These are phyloP conservation scores for Neoaliturus tenellus DNA, from an alignment of 2,888 invertebrate species.

Conservation along the genomic window DNA sequence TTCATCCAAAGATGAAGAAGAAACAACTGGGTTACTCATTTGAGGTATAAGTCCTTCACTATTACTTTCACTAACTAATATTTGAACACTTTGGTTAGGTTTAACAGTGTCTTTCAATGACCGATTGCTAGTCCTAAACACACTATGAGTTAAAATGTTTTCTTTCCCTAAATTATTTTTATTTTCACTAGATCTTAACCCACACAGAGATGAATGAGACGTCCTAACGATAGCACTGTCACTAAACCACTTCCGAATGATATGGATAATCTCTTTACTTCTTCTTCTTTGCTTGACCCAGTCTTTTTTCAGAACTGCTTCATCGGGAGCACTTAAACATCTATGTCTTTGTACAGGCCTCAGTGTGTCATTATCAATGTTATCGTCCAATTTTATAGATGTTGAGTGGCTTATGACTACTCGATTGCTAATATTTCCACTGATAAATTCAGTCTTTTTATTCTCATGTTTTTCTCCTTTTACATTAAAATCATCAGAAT, in stretches of 20 bases:
- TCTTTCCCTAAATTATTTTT: not conserved
- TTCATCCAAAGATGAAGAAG: not conserved
- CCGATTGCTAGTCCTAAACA: conserved; percentile 46
- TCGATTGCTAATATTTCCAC: conserved; percentile 28
- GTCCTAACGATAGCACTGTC: conserved; percentile 48
- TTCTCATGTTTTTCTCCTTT: not conserved
- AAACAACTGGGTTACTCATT: not conserved
- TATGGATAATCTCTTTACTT: conserved; percentile 41
- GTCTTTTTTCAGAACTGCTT: conserved; percentile 22
- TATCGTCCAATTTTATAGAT: conserved; percentile 40
- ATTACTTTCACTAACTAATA: not conserved
- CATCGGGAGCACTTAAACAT: conserved; percentile 53
- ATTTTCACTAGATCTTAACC: not conserved
- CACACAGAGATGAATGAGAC: not conserved
- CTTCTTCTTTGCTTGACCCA: conserved; percentile 12
- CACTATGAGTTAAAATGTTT: not conserved
- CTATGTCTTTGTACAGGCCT: not conserved
- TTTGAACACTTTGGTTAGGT: not conserved
- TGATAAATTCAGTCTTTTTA: conserved; percentile 49
- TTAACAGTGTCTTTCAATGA: not conserved
- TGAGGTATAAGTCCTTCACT: not conserved
- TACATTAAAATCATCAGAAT: not conserved
- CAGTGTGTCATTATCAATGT: not conserved
- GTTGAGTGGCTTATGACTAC: conserved; percentile 38
- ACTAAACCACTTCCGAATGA: conserved; percentile 53